phyloP scores from a whole-genome alignment of 2,113 vertebrate genomes.

The Hemicordylus capensis region DNA sequence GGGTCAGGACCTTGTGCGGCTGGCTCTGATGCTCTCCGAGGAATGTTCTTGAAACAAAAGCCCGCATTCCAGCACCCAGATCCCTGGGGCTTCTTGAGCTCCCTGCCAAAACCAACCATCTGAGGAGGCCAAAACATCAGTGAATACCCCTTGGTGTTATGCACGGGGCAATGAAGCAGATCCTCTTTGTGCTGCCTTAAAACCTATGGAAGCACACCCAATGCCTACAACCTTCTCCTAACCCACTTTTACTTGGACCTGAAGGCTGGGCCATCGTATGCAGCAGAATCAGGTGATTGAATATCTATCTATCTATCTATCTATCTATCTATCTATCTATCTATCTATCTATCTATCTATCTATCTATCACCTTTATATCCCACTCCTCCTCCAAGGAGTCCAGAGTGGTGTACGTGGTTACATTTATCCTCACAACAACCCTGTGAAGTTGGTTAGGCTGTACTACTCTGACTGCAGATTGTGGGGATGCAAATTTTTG shows the following conservation, averaged over 20 bases:
- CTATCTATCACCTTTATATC: too few species aligned
- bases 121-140: conserved; percentile 29
- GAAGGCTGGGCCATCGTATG: background rate
- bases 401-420: too few species aligned
- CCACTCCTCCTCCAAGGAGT: too few species aligned
- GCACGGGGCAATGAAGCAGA: background rate
- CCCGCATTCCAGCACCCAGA: conserved; percentile 54
- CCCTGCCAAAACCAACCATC: conserved; percentile 36
- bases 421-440: too few species aligned
- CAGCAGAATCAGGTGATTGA: background rate
- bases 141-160: conserved; percentile 15
- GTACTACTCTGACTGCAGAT: background rate
- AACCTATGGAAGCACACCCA: conserved; percentile 32
- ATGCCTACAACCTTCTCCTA: background rate
- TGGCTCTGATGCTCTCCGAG: conserved; percentile 47
- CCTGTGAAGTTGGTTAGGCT: background rate
- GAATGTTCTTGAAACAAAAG: conserved; percentile 65
- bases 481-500: too few species aligned
- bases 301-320: too few species aligned
- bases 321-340: too few species aligned
- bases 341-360: too few species aligned
- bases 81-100: conserved; percentile 37
- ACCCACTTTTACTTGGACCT: background rate
- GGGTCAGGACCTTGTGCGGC: background rate
- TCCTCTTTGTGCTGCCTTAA: accelerated